These are phyloP conservation scores for Aphodius sticticus DNA, from an alignment of 2,888 invertebrate species.

Conservation along the genomic window DNA sequence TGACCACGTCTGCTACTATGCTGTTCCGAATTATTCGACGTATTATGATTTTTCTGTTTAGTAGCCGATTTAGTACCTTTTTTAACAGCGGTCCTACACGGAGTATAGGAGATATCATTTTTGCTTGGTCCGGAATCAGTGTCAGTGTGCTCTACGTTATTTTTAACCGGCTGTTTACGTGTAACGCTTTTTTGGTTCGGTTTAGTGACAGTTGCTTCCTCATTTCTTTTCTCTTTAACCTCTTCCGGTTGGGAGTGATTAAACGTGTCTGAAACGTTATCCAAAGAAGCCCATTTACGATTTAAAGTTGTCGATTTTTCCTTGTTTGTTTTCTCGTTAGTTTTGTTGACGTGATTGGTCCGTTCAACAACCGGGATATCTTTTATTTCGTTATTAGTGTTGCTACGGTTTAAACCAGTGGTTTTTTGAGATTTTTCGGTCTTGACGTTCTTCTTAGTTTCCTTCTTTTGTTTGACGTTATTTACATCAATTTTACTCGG, in stretches of 20 bases:
- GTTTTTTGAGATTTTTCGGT: conserved; percentile 56
- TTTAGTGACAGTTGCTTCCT: conserved; percentile 63
- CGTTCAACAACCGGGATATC: conserved; percentile 40
- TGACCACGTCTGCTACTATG: conserved; percentile 63
- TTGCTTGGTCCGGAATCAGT: conserved; percentile 50
- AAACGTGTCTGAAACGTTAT: conserved; percentile 61
- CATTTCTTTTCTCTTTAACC: conserved; percentile 52
- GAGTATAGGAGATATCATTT: conserved; percentile 49
- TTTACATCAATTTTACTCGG: conserved; percentile 55
- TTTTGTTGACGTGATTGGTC: conserved; percentile 43
- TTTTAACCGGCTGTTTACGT: conserved; percentile 59
- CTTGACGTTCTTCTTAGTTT: conserved; percentile 58
- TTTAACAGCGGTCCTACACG: conserved; percentile 51
- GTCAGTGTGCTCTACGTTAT: conserved; percentile 50
- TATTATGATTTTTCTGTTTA: conserved; percentile 51
- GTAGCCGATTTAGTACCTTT: conserved; percentile 51
- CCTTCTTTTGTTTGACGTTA: conserved; percentile 57
- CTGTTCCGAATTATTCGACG: conserved; percentile 49
- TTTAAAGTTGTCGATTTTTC: conserved; percentile 58
- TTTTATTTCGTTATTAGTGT: conserved; percentile 64
- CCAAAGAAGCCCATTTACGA: conserved; percentile 70
- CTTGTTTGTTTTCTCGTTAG: conserved; percentile 51
- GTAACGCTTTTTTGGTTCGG: conserved; percentile 59
- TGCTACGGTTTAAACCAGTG: conserved; percentile 61
- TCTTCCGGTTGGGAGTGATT: conserved; percentile 59